Base-by-base conservation (phyloP, 1,140 invertebrate genomes). In the Protaetia brevitarsis region DNA sequence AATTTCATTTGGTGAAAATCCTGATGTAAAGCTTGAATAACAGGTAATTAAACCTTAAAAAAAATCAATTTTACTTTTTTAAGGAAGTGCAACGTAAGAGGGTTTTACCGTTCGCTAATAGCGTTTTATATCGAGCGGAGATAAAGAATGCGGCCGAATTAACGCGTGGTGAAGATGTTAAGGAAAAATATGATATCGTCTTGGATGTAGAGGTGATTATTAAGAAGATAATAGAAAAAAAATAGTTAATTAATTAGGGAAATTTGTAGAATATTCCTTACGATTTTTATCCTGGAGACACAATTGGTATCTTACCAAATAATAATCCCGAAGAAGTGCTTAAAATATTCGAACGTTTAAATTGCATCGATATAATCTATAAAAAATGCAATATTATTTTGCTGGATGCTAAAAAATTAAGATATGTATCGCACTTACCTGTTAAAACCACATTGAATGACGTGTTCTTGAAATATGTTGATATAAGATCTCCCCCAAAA, bases 401-500 rank as follows among this genome's bases (percentile, higher is more conserved):
- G 34, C 26, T 57, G 37, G n/a, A 68, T 65, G 58, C 73, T 41
- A 77, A 73, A 31, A 74, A 71, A 64, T 28, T 68, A 23, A 78
- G 74, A 62, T 66, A 82, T 61, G 79, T 80, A 45, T 29, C 68
- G 30, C 79, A 82, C 72, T 69, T 83, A 37, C 82, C 82, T 19
- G 45, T 71, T 8, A 69, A 69, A 21, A 76, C 77, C 29, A 81
- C 77, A 23, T 21, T 83, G 26, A 76, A 74, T 63, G 68, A 79
- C 70, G 71, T 81, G 1, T 72, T 83, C 31, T 74, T 71, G 64
- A 64, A 79, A 67, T 76, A 77, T 73, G 65, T 83, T 8, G 79
- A 82, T 69, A 63, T 83, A 19, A 76, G 81, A 66, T 74, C 72
- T 70, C 59, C 79, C 16, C 64, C 80, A 3, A 83, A 82, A 74